Base-by-base conservation (phyloP, 2,888 invertebrate species). In the Mythimna loreyi region DNA sequence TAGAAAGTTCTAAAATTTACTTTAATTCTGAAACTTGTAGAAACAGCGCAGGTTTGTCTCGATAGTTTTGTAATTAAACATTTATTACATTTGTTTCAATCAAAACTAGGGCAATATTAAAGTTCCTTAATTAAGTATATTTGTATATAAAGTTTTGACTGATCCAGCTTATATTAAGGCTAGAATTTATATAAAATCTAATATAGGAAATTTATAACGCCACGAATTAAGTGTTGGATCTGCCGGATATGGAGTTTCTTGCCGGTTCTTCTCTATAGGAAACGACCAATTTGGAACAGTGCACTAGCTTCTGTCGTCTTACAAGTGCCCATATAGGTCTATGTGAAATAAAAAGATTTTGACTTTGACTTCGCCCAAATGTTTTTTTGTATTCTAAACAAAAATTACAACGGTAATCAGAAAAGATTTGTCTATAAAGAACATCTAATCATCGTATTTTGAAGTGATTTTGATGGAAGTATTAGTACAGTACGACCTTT, bases 121-220 rank as follows among this genome's bases (percentile, higher is more conserved):
- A 50, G 52, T 72, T 49, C 9, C 25, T 59, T 59, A 25, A 72
- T 55, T 30, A 21, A 58, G 33, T 53, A n/a, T 28, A 57, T 28
- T 45, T 52, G 36, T 25, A n/a, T 53, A 7, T 11, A 53, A 71
- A 30, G 45, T 55, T 56, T 28, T 66, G 23, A 70, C 25, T 25
- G 16, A 13, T 64, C 30, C 43, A 33, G 8, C 33, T 23, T 70
- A 33, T 33, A 33, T 33, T 33, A 33, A 52, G 50, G 36, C 8
- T 40, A 21, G 36, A 25, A 21, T 28, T 69, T 55, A 16, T 2
- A 69, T 25, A 23, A 36, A 16, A 5, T 16, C 49, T 33, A 13
- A n/a, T 30, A 8, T 30, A 8, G 23, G 57, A 70, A 33, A 33
- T 28, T 28, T 28, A 28, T 28, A 28, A 28, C 28, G 4, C 2